A percentile compares a stretch with the other conserved stretches of the same genome.
These are phyloP conservation scores for Ailurus styani DNA, from an alignment of 2,113 vertebrate genomes.

Conservation along the genomic window DNA sequence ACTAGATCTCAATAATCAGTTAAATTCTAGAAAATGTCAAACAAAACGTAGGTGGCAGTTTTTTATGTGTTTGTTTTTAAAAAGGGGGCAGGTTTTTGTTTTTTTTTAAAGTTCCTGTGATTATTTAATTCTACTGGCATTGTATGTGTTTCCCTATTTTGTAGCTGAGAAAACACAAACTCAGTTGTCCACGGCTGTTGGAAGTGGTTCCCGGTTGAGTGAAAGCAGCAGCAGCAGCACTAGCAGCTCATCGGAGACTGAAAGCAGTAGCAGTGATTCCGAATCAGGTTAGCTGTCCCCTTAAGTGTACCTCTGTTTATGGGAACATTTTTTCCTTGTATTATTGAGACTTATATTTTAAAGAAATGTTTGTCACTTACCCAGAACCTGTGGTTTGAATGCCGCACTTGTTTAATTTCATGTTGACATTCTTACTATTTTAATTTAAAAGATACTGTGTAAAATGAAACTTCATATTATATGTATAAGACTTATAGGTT, in stretches of 20 bases:
- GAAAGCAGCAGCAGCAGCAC: constrained; percentile 81
- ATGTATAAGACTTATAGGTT: neutral
- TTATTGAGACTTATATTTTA: neutral
- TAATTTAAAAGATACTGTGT: constrained; percentile 11
- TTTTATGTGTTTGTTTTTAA: neutral
- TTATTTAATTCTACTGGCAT: neutral
- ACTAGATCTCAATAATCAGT: constrained; percentile 74
- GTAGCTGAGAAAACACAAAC: constrained; percentile 71
- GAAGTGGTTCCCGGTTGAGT: constrained; percentile 77
- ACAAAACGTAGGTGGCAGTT: constrained; percentile 74
- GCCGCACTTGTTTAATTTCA: neutral
- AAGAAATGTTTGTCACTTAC: neutral
- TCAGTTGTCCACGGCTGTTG: neutral
- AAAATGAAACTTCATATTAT: constrained; percentile 29
- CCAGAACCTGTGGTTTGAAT: neutral
- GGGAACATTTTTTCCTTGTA: neutral
- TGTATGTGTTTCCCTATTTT: constrained; percentile 19
- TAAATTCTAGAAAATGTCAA: constrained; percentile 74
- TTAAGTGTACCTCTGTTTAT: constrained; percentile 13
- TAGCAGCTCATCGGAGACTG: constrained; percentile 63
- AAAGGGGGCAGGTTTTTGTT: neutral
- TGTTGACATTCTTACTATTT: constrained; percentile 27
- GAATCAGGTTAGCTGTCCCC: constrained; percentile 87
- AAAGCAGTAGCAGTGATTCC: constrained; percentile 82
- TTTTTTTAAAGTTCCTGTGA: neutral